Percentiles rank a stretch among this genome's conserved stretches.
These are phyloP conservation scores for Drosophila gaucha DNA, from an alignment of 2,888 invertebrate species.

Conservation along the genomic window DNA sequence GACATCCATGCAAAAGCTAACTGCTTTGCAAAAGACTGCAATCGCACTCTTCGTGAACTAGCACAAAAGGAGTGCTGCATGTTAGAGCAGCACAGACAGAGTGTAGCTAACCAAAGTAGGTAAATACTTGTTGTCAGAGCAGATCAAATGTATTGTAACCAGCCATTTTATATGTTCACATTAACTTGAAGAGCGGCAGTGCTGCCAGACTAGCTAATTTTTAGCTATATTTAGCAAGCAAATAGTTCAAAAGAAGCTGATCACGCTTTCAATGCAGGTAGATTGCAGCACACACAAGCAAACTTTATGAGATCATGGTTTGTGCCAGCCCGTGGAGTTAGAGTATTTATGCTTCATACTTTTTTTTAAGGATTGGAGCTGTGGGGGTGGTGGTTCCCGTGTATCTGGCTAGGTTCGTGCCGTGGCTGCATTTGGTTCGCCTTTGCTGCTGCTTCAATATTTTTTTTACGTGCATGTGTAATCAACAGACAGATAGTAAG, in stretches of 20 bases:
- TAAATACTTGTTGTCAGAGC: neutral
- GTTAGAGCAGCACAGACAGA: neutral
- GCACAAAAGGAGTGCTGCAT: neutral
- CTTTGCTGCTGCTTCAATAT: constrained; percentile 50
- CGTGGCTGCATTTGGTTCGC: constrained; percentile 43
- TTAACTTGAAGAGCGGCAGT: no score
- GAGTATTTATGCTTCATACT: constrained; percentile 14
- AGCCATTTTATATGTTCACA: neutral
- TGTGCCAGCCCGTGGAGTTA: neutral
- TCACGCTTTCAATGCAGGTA: neutral
- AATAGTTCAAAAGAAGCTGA: neutral
- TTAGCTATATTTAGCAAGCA: neutral
- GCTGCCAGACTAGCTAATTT: neutral
- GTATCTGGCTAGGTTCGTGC: constrained; percentile 36
- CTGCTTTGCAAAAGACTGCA: constrained; percentile 3
- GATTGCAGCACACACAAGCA: no score
- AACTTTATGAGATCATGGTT: neutral
- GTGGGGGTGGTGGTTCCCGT: neutral
- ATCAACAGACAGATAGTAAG: constrained; percentile 69
- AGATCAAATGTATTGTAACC: neutral
- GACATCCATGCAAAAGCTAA: constrained; percentile 12
- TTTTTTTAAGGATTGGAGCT: neutral
- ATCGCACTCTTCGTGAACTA: neutral
- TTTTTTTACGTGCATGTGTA: constrained; percentile 74
- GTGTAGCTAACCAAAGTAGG: no score